Base-by-base conservation (phyloP, 2,888 invertebrate species). In the Bembecia ichneumoniformis region DNA sequence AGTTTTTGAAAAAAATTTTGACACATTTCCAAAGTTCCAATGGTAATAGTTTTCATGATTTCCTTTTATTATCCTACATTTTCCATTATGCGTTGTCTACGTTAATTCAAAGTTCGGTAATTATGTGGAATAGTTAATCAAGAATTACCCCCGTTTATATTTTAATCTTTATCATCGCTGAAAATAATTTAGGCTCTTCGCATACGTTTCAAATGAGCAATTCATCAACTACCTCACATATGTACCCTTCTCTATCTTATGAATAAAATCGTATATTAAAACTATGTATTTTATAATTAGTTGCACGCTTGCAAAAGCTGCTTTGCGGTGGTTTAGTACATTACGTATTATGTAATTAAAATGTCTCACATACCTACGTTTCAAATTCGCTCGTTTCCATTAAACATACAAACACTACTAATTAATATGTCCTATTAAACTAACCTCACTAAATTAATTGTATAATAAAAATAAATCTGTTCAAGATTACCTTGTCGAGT, bases 261-360 rank as follows among this genome's bases (percentile, higher is more conserved):
- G 59, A 62, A 61, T 62, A 69, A 63, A 68, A 69, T 62, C 61
- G 64, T 74, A 71, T 61, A 74, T 71, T 76, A 76, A 73, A 59
- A 58, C 69, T 28, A 28, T 9, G 28, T 68, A 68, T 60, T 69
- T 60, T 69, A 66, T 73, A 72, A 73, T 74, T 80, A 80, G 71
- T 80, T 77, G 80, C 79, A 79, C 70, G 75, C 80, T 78, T 77
- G 83, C 81, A 58, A 53, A 81, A 83, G 83, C 82, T 83, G 84
- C 84, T 65, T 56, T 61, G 77, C 82, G 80, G 81, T 82, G 84
- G 82, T 79, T 80, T 76, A 72, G 65, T 74, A 70, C 9, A 62
- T 67, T 70, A 76, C 68, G 64, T 76, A 75, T 63, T 9, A 68
- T 62, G 58, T 58, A 64, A 62, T n/a, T 44, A 63, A 67, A 63